Evolutionary conservation across 2,797 vertebrate species (phyloP), one percentile per base, ranked within the genome.

Genomic region (Pseudocheirus occidentalis): DNA sequence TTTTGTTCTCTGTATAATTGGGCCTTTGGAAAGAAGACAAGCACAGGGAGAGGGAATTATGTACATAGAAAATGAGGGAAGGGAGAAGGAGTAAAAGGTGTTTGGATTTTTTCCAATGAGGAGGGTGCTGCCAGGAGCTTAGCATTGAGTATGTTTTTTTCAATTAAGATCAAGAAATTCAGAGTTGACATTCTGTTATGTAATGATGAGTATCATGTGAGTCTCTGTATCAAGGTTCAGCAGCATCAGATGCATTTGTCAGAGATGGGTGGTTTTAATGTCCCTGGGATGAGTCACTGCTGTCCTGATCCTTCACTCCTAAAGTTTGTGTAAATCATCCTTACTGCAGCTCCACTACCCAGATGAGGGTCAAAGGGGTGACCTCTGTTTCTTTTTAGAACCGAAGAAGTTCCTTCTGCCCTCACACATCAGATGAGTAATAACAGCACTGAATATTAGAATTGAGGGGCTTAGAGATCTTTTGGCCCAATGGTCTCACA

Each of bases 161-260:
- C 29, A 96, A 57, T 95, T 93, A 94, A 73, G 94, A 95, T 34
- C 55, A 59, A 95, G 58, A 95, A 40, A 13, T 95, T 93, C 90
- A 59, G 55, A 87, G 9, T 18, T 87, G 46, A 95, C 24, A 9
- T 3, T 94, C 7, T 96, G n/a, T 94, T 92, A 95, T 91, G 81
- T 92, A 94, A 93, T 50, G 90, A 3, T 59, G 73, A 87, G 27
- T 40, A 54, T 34, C 89, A 14, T 57, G 34, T 96, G 91, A 95
- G 81, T 56, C 31, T 0, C 62, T 73, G 5, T 73, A 40, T 34
- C 34, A 73, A 16, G 34, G 62, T 40, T 73, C 62, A 73, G 62
- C 62, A 73, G 62, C 14, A 73, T 73, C 34, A 10, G 31, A 62
- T 62, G 59, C 59, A 62, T 34, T 34, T 62, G 59, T 62, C 59